These are phyloP conservation scores for Eclectus roratus DNA, from an alignment of 2,113 vertebrate species.

Conservation along the genomic window DNA sequence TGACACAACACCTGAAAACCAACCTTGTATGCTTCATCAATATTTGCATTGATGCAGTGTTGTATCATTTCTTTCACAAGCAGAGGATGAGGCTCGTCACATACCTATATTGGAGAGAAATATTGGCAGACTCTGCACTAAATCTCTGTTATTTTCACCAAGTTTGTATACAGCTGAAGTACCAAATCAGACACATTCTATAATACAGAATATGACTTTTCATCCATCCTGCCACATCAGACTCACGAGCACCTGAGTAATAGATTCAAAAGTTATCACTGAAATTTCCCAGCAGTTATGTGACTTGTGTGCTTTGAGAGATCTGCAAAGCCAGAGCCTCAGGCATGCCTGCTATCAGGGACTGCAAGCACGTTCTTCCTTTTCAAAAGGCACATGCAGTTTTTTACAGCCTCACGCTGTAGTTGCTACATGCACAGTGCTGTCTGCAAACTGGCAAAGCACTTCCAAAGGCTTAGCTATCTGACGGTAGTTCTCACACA, in stretches of 20 bases:
- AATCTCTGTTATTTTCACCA: neutral
- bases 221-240: neutral
- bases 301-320: neutral
- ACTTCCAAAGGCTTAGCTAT: neutral
- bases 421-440: neutral
- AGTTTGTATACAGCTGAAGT: neutral
- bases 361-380: neutral
- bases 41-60: conserved; percentile 85
- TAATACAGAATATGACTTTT: neutral
- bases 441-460: neutral
- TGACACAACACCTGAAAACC: neutral
- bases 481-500: neutral
- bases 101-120: conserved; percentile 76
- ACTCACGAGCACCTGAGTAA: neutral
- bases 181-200: neutral
- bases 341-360: rapidly evolving
- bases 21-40: conserved; percentile 94
- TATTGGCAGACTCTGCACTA: neutral
- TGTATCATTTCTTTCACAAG: conserved; percentile 96
- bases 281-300: neutral
- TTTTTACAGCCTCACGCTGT: neutral
- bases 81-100: conserved; percentile 95
- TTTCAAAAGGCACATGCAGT: neutral
- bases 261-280: neutral
- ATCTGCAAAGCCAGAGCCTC: neutral